A percentile compares a stretch with the other conserved stretches of the same genome.
These are phyloP conservation scores for Campaea margaritaria DNA, from an alignment of 2,888 invertebrate genomes.

Conservation along the genomic window DNA sequence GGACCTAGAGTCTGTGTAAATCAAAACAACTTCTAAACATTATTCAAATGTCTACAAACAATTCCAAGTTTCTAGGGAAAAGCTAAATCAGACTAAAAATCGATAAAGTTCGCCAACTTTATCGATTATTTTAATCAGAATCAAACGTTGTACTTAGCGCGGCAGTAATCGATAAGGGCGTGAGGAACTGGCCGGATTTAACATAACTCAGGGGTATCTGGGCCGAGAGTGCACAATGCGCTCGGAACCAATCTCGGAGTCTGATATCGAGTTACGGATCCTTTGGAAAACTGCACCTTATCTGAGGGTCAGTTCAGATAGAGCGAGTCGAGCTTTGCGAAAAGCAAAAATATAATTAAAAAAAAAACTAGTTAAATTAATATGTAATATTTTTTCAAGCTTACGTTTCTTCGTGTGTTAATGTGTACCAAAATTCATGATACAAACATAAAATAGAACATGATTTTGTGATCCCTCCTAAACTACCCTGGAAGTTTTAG, in stretches of 20 bases:
- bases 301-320: background rate
- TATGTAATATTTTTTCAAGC: too few relatives aligned
- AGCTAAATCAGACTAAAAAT: too few relatives aligned
- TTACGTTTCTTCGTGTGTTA: too few relatives aligned
- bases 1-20: background rate
- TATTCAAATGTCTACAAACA: too few relatives aligned
- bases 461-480: too few relatives aligned
- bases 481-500: background rate
- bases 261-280: slow-evolving; percentile 4
- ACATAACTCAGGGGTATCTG: slow-evolving; percentile 81
- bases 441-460: too few relatives aligned
- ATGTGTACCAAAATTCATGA: too few relatives aligned
- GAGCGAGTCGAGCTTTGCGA: background rate
- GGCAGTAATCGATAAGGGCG: slow-evolving; percentile 75
- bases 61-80: too few relatives aligned
- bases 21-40: background rate
- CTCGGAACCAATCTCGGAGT: slow-evolving; percentile 1
- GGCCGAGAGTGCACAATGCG: slow-evolving; percentile 66
- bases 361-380: too few relatives aligned
- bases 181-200: slow-evolving; percentile 74
- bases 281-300: background rate
- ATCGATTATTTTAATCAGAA: slow-evolving; percentile 67
- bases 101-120: too few relatives aligned
- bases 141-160: slow-evolving; percentile 69
- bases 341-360: too few relatives aligned